A percentile compares a stretch with the other conserved stretches of the same genome.
These are phyloP conservation scores for Crocuta crocuta DNA, from an alignment of 2,113 vertebrate genomes.

Conservation along the genomic window DNA sequence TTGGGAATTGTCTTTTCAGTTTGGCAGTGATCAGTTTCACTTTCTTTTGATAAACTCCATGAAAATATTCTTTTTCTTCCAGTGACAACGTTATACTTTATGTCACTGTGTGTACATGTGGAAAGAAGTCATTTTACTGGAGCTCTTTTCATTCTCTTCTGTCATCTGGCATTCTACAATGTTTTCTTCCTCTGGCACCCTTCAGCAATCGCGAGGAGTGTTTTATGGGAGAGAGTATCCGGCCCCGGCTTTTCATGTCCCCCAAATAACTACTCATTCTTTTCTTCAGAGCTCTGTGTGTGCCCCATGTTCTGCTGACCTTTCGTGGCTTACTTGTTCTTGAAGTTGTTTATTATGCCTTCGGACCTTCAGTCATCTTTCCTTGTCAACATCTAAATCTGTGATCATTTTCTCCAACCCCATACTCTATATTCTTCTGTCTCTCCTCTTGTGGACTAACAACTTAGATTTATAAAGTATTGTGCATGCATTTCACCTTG, in stretches of 20 bases:
- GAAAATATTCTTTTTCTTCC: background rate
- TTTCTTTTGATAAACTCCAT: background rate
- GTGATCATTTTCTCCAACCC: background rate
- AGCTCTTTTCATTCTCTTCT: no score
- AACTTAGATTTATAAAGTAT: background rate
- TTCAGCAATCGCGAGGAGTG: no score
- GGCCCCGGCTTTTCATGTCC: background rate
- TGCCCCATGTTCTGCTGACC: background rate
- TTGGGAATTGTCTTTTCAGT: background rate
- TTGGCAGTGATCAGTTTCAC: background rate
- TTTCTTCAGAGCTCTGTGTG: fast-evolving
- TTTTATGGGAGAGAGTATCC: fast-evolving
- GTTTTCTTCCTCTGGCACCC: background rate
- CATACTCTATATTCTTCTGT: background rate
- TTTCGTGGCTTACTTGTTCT: no score
- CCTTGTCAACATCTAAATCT: background rate
- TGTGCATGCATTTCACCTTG: background rate
- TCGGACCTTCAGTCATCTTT: fast-evolving
- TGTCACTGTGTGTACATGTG: background rate
- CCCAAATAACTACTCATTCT: background rate
- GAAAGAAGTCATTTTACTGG: no score
- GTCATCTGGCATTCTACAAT: background rate
- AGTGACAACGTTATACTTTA: background rate
- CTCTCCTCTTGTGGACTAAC: background rate
- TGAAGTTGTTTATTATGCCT: background rate